phyloP scores from a whole-genome alignment of 2,888 invertebrate species.

The Lithosia quadra region DNA sequence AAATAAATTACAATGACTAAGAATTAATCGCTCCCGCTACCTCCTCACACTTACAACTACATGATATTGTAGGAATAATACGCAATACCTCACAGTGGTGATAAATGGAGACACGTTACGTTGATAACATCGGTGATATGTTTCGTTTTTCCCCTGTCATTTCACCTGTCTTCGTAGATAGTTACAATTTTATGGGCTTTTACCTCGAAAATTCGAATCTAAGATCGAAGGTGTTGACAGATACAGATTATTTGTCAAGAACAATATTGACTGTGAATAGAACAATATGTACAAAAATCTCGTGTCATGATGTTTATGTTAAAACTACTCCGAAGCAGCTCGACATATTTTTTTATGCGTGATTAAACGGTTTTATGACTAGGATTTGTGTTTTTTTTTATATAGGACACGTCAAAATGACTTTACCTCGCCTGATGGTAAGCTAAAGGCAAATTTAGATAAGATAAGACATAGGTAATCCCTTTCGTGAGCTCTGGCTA shows the following conservation, averaged over 20 bases:
- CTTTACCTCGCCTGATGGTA: too few species aligned
- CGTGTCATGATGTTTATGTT: background rate
- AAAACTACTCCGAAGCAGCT: too few species aligned
- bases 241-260: slow-evolving; percentile 7
- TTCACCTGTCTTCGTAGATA: slow-evolving; percentile 40
- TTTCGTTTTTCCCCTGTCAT: slow-evolving; percentile 56
- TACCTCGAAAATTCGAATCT: slow-evolving; percentile 6
- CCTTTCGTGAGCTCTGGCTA: too few species aligned
- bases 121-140: slow-evolving; percentile 66
- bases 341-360: too few species aligned
- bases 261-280: background rate
- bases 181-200: slow-evolving; percentile 28
- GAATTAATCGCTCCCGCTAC: slow-evolving; percentile 23
- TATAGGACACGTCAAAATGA: too few species aligned
- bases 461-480: too few species aligned
- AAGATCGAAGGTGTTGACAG: background rate
- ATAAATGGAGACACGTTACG: slow-evolving; percentile 68
- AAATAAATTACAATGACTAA: background rate
- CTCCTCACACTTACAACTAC: slow-evolving; percentile 28
- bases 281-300: background rate
- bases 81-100: slow-evolving; percentile 66
- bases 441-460: too few species aligned
- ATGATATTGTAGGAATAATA: slow-evolving; percentile 68
- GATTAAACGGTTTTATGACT: too few species aligned
- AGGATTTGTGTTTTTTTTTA: too few species aligned